Evolutionary conservation across 2,888 invertebrate genomes (phyloP), one percentile per base, ranked within the genome.

Genomic region (Andricus curvator): DNA sequence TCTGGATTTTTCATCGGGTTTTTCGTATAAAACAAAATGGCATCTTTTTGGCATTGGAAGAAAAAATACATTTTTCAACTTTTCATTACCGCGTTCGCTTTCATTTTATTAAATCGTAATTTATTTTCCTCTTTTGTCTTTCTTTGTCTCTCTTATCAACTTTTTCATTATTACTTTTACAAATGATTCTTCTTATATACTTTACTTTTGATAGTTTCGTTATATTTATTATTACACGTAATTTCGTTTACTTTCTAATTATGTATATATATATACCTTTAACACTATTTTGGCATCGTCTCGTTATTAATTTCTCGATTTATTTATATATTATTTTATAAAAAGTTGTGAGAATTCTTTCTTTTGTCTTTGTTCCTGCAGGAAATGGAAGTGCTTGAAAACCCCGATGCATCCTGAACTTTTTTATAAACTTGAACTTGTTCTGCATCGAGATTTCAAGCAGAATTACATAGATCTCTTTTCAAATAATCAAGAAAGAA

Each of bases 21-120:
- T 89, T 91, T 91, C 88, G 88, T 91, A 91, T 83, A 90, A 91
- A 91, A 92, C 91, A 92, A 92, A 92, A 91, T 91, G 91, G 89
- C 90, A 90, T 92, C 89, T 89, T 92, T 92, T 92, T 92, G 92
- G 92, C 92, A 92, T 92, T 91, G 90, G 91, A 92, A 92, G 92
- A 92, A 92, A 92, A 92, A 92, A 91, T 91, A 89, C 90, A 90
- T 89, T 89, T 88, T 89, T 88, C 87, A 90, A 90, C 89, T 89
- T 88, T 82, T 84, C 80, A 82, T 84, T 87, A 81, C 81, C 80
- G 82, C 83, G 77, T 84, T 88, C 83, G 83, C 85, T 84, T 86
- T 86, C 81, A 84, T 83, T 84, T 81, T 85, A 83, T 86, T 87
- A 81, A 84, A 86, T 85, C 84, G 83, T 88, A 88, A 85, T 85